These are phyloP conservation scores for Bos indicus DNA, from an alignment of 2,113 vertebrate genomes.

Conservation along the genomic window DNA sequence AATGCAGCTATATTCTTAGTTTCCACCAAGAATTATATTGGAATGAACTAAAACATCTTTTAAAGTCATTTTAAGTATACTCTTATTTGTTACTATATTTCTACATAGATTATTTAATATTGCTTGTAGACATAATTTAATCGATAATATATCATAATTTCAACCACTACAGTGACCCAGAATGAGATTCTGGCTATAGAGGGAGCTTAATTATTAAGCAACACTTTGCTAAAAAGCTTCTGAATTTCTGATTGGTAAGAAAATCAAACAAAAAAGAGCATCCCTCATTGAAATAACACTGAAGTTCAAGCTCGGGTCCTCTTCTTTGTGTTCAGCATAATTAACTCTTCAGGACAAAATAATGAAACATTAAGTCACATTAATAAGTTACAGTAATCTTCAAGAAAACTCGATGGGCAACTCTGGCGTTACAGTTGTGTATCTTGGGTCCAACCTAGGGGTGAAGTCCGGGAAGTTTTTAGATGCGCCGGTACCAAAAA, in stretches of 20 bases:
- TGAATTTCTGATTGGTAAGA: constrained; percentile 78
- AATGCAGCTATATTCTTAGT: constrained; percentile 71
- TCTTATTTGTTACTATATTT: constrained; percentile 68
- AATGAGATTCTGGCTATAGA: constrained; percentile 71
- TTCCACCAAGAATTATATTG: constrained; percentile 73
- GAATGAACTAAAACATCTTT: constrained; percentile 72
- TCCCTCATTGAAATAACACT: constrained; percentile 83
- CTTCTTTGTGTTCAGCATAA: constrained; percentile 71
- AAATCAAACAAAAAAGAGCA: constrained; percentile 62
- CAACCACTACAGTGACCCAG: constrained; percentile 75
- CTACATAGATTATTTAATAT: constrained; percentile 77
- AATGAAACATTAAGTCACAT: constrained; percentile 60
- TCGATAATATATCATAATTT: constrained; percentile 75
- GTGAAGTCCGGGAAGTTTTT: constrained; percentile 90
- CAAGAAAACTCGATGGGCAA: constrained; percentile 84
- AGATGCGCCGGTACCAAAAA: constrained; percentile 94
- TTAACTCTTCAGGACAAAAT: constrained; percentile 76
- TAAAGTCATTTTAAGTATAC: constrained; percentile 67
- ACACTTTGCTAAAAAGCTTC: constrained; percentile 74
- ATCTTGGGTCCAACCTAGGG: constrained; percentile 91
- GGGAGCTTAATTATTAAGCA: constrained; percentile 81
- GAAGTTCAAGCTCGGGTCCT: constrained; percentile 74
- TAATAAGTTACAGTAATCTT: constrained; percentile 42
- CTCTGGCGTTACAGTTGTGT: constrained; percentile 80
- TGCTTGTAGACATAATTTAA: constrained; percentile 78